Conservation (phyloP, 2,113 vertebrate genomes). For the Ictalurus punctatus region DNA sequence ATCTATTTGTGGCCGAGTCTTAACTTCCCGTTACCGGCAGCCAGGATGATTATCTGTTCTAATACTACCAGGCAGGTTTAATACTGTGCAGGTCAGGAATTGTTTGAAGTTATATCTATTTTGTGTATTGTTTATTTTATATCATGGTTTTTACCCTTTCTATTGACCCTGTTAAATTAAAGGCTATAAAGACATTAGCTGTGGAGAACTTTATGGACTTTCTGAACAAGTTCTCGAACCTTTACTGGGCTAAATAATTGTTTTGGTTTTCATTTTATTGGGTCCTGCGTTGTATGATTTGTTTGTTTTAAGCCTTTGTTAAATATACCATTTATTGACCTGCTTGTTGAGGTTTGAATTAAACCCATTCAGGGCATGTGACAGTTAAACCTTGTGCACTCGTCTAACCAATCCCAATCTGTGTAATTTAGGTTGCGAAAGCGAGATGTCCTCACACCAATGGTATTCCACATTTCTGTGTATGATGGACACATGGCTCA, state of each 20-base stretch:
- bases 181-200: background rate
- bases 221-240: no score
- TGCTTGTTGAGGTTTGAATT: background rate
- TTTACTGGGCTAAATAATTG: background rate
- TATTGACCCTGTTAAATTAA: background rate
- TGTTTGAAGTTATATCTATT: background rate
- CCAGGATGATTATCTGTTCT: no score
- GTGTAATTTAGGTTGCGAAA: slow-evolving; percentile 68
- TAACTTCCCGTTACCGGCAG: no score
- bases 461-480: slow-evolving; percentile 64
- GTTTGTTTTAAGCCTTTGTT: background rate
- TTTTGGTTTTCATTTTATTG: background rate
- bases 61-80: no score
- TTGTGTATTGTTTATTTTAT: background rate
- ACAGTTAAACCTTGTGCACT: background rate
- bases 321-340: background rate
- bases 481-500: slow-evolving; percentile 58
- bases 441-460: slow-evolving; percentile 62
- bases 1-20: no score
- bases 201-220: no score
- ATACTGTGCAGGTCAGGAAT: no score
- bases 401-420: background rate
- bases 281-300: background rate
- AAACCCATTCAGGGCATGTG: background rate
- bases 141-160: background rate